Base-by-base conservation (phyloP, 92 coral and sea anemone genomes). In the Epizoanthus fatuus region DNA sequence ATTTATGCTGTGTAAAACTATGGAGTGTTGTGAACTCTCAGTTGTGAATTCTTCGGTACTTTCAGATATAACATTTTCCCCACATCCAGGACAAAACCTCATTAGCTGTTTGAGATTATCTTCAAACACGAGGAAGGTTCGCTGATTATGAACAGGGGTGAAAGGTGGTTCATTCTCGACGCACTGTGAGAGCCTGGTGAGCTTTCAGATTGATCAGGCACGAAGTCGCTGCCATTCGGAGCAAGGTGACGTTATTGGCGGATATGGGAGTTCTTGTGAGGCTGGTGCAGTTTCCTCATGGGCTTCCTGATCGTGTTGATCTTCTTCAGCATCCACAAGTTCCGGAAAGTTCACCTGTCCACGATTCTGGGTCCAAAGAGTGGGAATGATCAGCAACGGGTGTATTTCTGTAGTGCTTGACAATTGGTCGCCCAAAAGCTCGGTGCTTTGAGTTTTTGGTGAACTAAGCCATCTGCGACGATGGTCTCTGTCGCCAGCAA, bases 1-100 rank as follows among this genome's bases (percentile, higher is more conserved):
- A 70, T 62, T 86, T 52, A 57, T 32, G 20, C 86, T 66, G 45
- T 4, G 20, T 6, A 62, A 35, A 3, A 3, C 54, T n/a, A 69
- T 63, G 25, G 25, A 29, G 47, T 49, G 66, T 44, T 75, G 79
- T 7, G 81, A 38, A 7, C 86, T 86, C 59, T 86, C 86, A 78
- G 39, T 79, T 17, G 22, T 47, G 56, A 9, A 49, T 29, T 80
- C 85, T 40, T 20, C 12, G 12, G 37, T 2, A 25, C 19, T 39
- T 63, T 63, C 15, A 39, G 44, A 4, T 14, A 16, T 16, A 42
- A 44, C 25, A 7, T 44, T 71, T 5, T 8, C 38, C 22, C 76
- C 58, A 49, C 57, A 2, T 19, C 47, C 53, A 20, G 75, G 57
- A 42, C 75, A 70, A 55, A 70, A 70, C 49, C n/a, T 44, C 9